A percentile compares a stretch with the other conserved stretches of the same genome.
Conservation (phyloP, 2,797 vertebrate species). For the Gymnocypris eckloni region DNA sequence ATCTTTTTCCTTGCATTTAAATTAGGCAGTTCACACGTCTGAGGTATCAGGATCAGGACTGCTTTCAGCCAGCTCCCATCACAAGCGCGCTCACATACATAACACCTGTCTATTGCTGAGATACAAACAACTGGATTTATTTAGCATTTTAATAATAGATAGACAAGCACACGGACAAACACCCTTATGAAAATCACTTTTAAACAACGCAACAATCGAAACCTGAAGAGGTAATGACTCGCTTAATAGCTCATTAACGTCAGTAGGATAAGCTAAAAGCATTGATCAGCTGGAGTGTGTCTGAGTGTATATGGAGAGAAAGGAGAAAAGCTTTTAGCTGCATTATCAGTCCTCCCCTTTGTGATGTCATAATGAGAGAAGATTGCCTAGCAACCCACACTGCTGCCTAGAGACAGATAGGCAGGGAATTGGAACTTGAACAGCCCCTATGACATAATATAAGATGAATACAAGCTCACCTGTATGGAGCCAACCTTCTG, state of each 20-base stretch:
- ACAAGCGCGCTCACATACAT: not conserved
- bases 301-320: conserved; percentile 1
- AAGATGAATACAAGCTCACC: conserved; percentile 39
- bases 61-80: not conserved
- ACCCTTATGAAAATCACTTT: conserved; percentile 7
- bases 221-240: conserved; percentile 28
- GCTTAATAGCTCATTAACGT: conserved; percentile 43
- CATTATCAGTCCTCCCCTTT: conserved; percentile 44
- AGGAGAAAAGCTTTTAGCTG: conserved; percentile 22
- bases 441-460: conserved; percentile 38
- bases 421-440: conserved; percentile 42
- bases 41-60: conserved; percentile 1
- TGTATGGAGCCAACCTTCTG: conserved; percentile 5
- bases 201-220: not conserved
- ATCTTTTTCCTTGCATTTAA: conserved; percentile 45
- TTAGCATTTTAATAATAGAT: conserved; percentile 34
- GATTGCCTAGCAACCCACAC: conserved; percentile 51
- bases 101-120: conserved; percentile 8
- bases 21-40: conserved; percentile 30
- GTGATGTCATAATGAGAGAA: conserved; percentile 52
- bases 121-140: conserved; percentile 15
- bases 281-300: conserved; percentile 32
- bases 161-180: conserved; percentile 10
- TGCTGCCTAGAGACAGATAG: conserved; percentile 42
- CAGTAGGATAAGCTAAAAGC: conserved; percentile 45